Percentiles rank a stretch among this genome's conserved stretches.
Evolutionary conservation across 2,113 vertebrate species (phyloP).

Genomic region (Dicrurus megarhynchus): DNA sequence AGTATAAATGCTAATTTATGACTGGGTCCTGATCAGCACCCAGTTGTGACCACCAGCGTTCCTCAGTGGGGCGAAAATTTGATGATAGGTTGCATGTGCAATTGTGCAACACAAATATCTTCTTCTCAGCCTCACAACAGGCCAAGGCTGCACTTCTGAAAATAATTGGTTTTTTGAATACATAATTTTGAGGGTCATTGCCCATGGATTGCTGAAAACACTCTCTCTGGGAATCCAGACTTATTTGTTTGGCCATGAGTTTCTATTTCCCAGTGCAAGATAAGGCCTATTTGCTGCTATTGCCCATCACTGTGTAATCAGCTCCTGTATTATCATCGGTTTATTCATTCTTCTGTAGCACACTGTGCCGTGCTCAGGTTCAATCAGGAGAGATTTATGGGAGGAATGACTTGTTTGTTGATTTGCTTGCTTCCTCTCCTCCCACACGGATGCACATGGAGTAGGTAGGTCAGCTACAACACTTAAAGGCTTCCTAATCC

Average conservation of each 20-base stretch:
- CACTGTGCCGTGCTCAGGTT: not conserved
- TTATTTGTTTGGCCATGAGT: conserved; percentile 47
- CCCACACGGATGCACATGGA: not conserved
- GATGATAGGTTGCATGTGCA: not conserved
- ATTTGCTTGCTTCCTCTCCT: not conserved
- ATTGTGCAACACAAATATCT: conserved; percentile 39
- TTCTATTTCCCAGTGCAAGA: conserved; percentile 50
- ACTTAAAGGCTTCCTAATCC: not conserved
- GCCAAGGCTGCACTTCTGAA: conserved; percentile 7
- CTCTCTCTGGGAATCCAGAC: conserved; percentile 11
- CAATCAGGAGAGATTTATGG: conserved; percentile 9
- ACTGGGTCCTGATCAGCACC: not conserved
- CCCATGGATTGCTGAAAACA: conserved; percentile 21
- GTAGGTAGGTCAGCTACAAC: not conserved
- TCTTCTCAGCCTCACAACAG: not conserved
- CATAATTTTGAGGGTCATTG: conserved; percentile 65
- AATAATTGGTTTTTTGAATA: conserved; percentile 31
- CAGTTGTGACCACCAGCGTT: not conserved
- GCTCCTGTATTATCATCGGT: conserved; percentile 31
- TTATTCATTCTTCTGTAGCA: conserved; percentile 51
- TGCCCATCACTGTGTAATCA: conserved; percentile 61
- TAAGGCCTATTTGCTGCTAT: conserved; percentile 56
- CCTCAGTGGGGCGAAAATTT: conserved; percentile 10
- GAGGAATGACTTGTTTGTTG: conserved; percentile 22
- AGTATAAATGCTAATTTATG: not conserved